Conservation (phyloP, 2,797 vertebrate genomes). For the Etheostoma nigrum region DNA sequence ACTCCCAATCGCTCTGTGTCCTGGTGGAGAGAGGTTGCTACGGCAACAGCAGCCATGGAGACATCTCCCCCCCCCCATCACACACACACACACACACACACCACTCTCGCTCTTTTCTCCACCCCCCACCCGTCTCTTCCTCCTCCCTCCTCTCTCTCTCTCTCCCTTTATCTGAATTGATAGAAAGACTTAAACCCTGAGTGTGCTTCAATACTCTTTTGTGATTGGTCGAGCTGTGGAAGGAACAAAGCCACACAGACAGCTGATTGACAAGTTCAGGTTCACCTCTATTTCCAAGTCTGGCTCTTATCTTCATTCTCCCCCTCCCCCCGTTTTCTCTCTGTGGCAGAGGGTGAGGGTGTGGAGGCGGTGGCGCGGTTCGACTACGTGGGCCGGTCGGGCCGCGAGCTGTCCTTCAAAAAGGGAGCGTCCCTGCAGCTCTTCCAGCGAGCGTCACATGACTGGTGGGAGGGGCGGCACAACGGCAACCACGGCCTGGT, state of each 20-base stretch:
- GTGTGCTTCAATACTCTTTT: constrained; percentile 11
- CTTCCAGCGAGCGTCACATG: constrained; percentile 96
- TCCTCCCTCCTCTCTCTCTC: not conserved
- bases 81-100: too few species aligned
- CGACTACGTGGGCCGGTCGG: constrained; percentile 95
- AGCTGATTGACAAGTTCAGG: constrained; percentile 63
- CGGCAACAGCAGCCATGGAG: constrained; percentile 80
- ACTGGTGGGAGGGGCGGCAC: constrained; percentile 99
- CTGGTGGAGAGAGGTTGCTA: constrained; percentile 72
- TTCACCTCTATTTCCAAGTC: constrained; percentile 51
- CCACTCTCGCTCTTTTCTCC: constrained; percentile 22
- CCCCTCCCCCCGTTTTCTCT: not conserved
- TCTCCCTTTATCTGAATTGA: constrained; percentile 46
- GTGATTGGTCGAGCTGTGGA: constrained; percentile 53
- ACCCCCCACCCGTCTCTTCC: constrained; percentile 15
- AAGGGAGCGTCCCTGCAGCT: constrained; percentile 96
- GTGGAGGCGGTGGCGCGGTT: constrained; percentile 98
- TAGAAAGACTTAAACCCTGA: constrained; percentile 29
- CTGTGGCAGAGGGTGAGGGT: constrained; percentile 90
- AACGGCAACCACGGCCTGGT: constrained; percentile 95
- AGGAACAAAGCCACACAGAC: constrained; percentile 46
- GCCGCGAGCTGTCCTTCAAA: constrained; percentile 96
- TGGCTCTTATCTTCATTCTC: constrained; percentile 38
- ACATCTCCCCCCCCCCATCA: constrained; percentile 29
- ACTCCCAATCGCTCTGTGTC: constrained; percentile 40